Percentiles rank a stretch among this genome's conserved stretches.
phyloP scores from a whole-genome alignment of 2,113 vertebrate species.

The Tachysurus fulvidraco region DNA sequence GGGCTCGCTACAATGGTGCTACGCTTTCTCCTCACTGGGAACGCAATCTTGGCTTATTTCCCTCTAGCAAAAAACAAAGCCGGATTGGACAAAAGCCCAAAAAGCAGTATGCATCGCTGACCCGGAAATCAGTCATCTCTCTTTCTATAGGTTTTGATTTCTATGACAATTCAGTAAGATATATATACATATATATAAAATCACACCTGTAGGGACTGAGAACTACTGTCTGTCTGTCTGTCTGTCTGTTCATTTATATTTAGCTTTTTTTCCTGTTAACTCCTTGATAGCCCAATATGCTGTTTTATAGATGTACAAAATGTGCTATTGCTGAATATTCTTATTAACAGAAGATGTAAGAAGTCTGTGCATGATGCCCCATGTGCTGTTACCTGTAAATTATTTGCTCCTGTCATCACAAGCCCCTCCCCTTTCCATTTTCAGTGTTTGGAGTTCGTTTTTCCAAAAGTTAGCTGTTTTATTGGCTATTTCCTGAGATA shows the following conservation, averaged over 20 bases:
- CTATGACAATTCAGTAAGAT: conserved; percentile 76
- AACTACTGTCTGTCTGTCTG: conserved; percentile 83
- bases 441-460: conserved; percentile 56
- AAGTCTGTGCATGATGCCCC: conserved; percentile 89
- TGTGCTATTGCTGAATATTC: conserved; percentile 85
- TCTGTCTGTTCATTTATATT: conserved; percentile 13
- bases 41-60: conserved; percentile 85
- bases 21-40: conserved; percentile 77
- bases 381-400: conserved; percentile 90
- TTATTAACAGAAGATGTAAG: conserved; percentile 97
- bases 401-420: conserved; percentile 87
- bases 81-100: conserved; percentile 25
- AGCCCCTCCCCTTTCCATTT: conserved; percentile 54
- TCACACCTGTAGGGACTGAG: conserved; percentile 77
- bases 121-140: conserved; percentile 75
- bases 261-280: conserved; percentile 70
- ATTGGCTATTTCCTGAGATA: conserved; percentile 77
- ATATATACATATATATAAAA: conserved; percentile 4
- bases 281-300: conserved; percentile 81
- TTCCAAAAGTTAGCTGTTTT: conserved; percentile 71
- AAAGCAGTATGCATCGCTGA: conserved; percentile 44
- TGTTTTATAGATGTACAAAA: conserved; percentile 93
- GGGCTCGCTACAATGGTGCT: conserved; percentile 77
- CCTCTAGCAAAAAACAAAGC: conserved; percentile 59
- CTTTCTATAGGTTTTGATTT: conserved; percentile 81